These are phyloP conservation scores for Cryptosula pallasiana DNA, from an alignment of 2,888 invertebrate genomes.

Conservation along the genomic window DNA sequence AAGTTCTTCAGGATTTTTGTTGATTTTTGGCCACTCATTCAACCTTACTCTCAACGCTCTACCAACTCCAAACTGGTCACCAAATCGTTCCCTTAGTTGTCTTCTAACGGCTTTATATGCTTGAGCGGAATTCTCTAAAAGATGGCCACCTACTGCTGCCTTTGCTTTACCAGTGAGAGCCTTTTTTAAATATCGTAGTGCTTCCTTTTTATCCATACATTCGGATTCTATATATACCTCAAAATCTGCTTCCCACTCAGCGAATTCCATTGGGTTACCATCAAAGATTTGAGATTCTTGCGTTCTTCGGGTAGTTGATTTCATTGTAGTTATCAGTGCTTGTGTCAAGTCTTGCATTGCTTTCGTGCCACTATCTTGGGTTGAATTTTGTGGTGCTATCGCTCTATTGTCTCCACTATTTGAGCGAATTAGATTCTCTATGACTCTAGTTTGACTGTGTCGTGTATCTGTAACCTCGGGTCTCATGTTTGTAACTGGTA, in stretches of 20 bases:
- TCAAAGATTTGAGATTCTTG: background rate
- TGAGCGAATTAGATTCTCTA: no score
- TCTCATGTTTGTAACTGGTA: background rate
- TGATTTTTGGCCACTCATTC: background rate
- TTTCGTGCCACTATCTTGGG: background rate
- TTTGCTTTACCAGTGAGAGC: background rate
- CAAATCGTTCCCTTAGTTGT: background rate
- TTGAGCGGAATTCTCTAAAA: background rate
- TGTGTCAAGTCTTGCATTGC: background rate
- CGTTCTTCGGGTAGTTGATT: background rate
- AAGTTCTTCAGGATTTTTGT: background rate
- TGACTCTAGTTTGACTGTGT: background rate
- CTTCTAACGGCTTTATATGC: background rate
- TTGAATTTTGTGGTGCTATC: background rate
- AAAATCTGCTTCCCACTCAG: background rate
- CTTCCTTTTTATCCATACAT: background rate
- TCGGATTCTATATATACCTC: background rate
- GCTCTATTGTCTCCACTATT: background rate
- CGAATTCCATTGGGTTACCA: background rate
- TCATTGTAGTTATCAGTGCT: background rate
- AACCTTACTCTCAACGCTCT: background rate
- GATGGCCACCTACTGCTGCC: background rate
- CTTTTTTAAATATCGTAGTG: background rate
- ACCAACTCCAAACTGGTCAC: background rate
- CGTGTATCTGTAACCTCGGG: no score